Conservation (phyloP, 2,888 invertebrate species). For the Dasypogon diadema region DNA sequence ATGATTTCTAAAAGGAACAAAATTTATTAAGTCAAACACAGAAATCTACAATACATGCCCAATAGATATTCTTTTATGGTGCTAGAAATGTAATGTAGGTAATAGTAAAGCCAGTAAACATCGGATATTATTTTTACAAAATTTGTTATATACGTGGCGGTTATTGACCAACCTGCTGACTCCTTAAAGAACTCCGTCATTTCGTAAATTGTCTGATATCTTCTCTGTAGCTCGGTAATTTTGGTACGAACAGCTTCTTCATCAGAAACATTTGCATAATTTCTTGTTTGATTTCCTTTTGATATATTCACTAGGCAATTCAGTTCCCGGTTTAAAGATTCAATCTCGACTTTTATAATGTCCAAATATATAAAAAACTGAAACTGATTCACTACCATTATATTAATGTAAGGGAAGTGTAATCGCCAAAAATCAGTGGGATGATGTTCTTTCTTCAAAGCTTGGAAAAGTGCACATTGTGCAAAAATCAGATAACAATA, state of each 20-base stretch:
- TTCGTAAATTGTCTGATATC: slow-evolving; percentile 18
- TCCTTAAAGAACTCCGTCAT: slow-evolving; percentile 10
- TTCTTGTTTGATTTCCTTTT: neutral
- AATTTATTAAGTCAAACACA: neutral
- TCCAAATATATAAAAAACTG: slow-evolving; percentile 25
- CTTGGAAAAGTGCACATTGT: no score
- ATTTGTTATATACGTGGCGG: neutral
- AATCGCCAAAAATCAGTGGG: neutral
- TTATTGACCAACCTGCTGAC: slow-evolving; percentile 11
- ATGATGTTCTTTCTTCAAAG: no score
- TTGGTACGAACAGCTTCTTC: neutral
- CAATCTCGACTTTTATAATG: slow-evolving; percentile 13
- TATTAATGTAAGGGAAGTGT: neutral
- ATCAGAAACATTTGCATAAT: neutral
- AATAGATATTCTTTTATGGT: no score
- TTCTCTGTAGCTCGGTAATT: neutral
- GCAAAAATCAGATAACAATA: no score
- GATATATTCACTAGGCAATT: neutral
- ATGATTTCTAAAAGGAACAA: neutral
- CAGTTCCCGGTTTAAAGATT: neutral
- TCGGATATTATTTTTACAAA: slow-evolving; percentile 5
- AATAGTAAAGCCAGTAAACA: slow-evolving; percentile 30
- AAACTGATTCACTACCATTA: neutral
- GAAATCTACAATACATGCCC: no score
- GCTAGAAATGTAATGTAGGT: no score